Base-by-base conservation (phyloP, 2,113 vertebrate genomes). In the Neotoma lepida region DNA sequence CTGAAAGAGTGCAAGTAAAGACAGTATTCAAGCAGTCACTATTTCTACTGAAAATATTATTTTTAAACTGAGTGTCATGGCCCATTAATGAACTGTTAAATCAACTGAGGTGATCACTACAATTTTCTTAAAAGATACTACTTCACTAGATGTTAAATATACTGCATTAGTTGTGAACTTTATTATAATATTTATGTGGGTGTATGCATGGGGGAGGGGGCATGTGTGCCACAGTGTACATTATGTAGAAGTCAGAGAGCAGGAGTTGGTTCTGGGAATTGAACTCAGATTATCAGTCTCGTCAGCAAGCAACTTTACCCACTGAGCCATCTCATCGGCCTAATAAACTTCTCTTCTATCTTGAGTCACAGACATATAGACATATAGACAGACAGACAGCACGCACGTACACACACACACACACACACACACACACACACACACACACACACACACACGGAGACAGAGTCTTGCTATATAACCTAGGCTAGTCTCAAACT, bases 61-160 rank as follows among this genome's bases (percentile, higher is more conserved):
- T 92, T 93, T 89, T 41, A 94, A 96, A 86, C 33, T 84, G 30
- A 84, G 30, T 87, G 18, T 92, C 66, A 94, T 33, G 17, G 35
- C 10, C 22, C 54, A 88, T 70, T 85, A 87, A 80, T 66, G 46
- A 90, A 88, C 26, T 73, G 87, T 44, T 49, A 68, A 90, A 89
- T 94, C 78, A 74, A 78, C 49, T 88, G n/a, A 86, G n/a, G 71
- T 51, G n/a, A 49, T 95, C 87, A 91, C 51, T 81, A 56, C 12
- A 44, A 30, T 81, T 94, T 89, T 92, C 44, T 96, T 71, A 90
- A 85, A 85, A 88, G 33, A 5, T 73, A 93, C 0, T 78, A n/a
- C 58, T 92, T 87, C 70, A 91, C 54, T 90, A 94, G 88, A 71
- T 20, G 14, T 35, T 66, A 89, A 24, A 39, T 51, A 96, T 33